Conservation (phyloP, 2,113 vertebrate species). For the Murina feae region DNA sequence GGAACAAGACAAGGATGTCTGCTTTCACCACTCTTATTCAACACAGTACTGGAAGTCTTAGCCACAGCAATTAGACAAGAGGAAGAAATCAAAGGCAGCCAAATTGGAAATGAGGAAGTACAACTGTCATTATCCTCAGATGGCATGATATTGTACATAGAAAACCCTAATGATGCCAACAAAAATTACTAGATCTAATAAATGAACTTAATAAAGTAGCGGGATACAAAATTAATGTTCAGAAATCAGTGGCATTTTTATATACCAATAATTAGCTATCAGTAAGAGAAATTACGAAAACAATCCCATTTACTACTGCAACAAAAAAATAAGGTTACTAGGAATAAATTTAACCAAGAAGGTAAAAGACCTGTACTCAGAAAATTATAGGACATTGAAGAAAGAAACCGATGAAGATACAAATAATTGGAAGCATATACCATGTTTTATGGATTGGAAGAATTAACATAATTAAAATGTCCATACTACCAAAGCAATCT, state of each 20-base stretch:
- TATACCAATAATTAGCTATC: background rate
- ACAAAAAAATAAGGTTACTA: background rate
- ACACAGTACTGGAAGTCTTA: background rate
- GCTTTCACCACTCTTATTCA: background rate
- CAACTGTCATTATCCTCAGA: background rate
- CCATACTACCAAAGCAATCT: background rate
- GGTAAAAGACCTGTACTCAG: background rate
- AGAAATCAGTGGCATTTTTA: background rate
- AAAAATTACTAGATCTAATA: background rate
- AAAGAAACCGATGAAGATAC: background rate
- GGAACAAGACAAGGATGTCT: background rate
- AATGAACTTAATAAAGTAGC: background rate
- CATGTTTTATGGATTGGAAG: no score
- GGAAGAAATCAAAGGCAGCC: background rate
- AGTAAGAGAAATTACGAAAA: background rate
- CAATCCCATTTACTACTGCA: background rate
- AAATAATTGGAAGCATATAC: background rate
- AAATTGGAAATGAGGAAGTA: background rate
- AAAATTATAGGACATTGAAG: background rate
- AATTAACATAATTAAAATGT: background rate
- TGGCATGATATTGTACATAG: background rate
- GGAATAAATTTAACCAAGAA: background rate
- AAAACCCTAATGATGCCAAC: background rate
- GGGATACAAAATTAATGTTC: background rate
- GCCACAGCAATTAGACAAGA: background rate